phyloP scores from a whole-genome alignment of 2,113 vertebrate species.

The Platysteira castanea region DNA sequence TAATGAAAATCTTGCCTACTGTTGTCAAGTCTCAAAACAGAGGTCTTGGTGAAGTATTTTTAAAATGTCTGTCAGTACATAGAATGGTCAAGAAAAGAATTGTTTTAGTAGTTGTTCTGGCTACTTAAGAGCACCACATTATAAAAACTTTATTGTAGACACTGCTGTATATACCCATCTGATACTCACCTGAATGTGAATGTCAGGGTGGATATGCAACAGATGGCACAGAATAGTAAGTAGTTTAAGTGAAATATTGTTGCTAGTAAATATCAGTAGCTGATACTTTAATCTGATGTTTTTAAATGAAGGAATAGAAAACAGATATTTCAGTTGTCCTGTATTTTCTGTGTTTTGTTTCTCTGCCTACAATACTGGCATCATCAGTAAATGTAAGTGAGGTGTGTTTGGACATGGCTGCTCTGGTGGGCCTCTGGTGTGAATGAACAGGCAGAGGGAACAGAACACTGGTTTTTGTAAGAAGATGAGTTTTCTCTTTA shows the following conservation, averaged over 20 bases:
- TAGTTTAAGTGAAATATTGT: not conserved
- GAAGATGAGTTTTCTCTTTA: not conserved
- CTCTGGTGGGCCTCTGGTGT: not conserved
- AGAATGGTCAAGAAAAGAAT: not conserved
- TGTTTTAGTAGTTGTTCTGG: not conserved
- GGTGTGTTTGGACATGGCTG: fast-evolving
- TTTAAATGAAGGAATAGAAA: not conserved
- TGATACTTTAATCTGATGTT: not conserved
- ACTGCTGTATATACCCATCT: not conserved
- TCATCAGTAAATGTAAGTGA: not conserved
- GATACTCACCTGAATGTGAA: not conserved
- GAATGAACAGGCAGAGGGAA: not conserved
- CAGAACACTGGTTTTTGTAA: not conserved
- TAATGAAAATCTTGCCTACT: not conserved
- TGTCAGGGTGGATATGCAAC: not conserved
- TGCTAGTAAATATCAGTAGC: not conserved
- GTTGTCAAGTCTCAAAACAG: not conserved
- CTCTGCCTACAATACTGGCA: not conserved
- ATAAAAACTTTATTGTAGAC: not conserved
- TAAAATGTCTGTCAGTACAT: not conserved
- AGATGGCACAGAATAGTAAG: not conserved
- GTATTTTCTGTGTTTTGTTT: not conserved
- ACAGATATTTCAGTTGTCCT: not conserved
- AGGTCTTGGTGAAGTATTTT: not conserved
- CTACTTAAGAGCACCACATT: not conserved